These are phyloP conservation scores for Tetrao urogallus DNA, from an alignment of 2,113 vertebrate genomes.

Conservation along the genomic window DNA sequence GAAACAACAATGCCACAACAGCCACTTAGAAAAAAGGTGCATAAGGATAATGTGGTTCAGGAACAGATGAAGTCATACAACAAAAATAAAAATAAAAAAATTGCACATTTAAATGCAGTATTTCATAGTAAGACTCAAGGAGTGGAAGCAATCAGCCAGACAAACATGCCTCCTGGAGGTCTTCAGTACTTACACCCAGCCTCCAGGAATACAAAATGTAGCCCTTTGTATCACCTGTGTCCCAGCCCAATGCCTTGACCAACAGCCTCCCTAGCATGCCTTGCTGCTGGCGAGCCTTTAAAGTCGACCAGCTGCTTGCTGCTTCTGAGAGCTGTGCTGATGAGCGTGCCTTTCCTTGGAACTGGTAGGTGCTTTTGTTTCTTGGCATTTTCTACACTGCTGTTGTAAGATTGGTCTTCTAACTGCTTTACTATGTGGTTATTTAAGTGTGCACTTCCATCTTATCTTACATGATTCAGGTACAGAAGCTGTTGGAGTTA, in stretches of 20 bases:
- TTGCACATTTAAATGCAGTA: not conserved
- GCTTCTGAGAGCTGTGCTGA: accelerated
- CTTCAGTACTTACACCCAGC: accelerated
- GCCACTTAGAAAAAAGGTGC: not conserved
- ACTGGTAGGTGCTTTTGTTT: not conserved
- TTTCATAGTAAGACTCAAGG: not conserved
- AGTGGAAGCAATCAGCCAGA: not conserved
- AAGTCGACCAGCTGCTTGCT: not conserved
- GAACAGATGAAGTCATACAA: not conserved
- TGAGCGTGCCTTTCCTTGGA: accelerated
- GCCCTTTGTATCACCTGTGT: not conserved
- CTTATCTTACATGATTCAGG: not conserved
- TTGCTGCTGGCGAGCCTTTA: not conserved
- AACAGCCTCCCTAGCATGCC: not conserved
- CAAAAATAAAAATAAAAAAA: not conserved
- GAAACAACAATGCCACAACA: not conserved
- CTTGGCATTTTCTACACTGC: not conserved
- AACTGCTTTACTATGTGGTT: accelerated
- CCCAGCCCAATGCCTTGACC: not conserved
- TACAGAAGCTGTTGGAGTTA: not conserved
- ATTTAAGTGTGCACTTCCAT: accelerated
- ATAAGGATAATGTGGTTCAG: not conserved
- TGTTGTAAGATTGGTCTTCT: not conserved
- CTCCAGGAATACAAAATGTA: accelerated
- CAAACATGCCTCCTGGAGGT: not conserved